Base-by-base conservation (phyloP, 2,888 invertebrate species). In the Leucozona laternaria region DNA sequence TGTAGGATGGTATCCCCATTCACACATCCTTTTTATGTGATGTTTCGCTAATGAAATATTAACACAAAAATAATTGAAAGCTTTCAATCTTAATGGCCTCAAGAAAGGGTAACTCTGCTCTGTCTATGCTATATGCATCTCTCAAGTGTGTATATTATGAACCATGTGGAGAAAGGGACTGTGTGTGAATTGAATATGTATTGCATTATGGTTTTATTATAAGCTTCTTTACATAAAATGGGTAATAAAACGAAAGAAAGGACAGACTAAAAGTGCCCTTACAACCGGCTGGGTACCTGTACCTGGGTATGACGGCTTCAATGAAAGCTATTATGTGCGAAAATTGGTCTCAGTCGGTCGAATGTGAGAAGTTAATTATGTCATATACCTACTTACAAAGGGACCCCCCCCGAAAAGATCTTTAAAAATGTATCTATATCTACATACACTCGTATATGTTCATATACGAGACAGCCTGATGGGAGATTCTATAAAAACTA, bases 21-120 rank as follows among this genome's bases (percentile, higher is more conserved):
- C 31, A 31, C 48, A 71, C 20, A 45, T 73, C 58, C 64, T 78
- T 81, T 83, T 80, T 80, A 71, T 84, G 64, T 34, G 68, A 81
- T 73, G 90, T 91, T 91, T 88, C 88, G 89, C 90, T 91, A 91
- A 91, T 90, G 89, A 91, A 91, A 89, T 90, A 90, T 91, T 91
- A 90, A 91, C 89, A 89, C 90, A 91, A 90, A 90, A 90, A 90
- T 91, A 91, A 91, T 91, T 91, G 91, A 91, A 91, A 91, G 90
- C 91, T 89, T 90, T 89, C 88, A 88, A 88, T 89, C 88, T 85
- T 82, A 82, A 86, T 75, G 82, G 79, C 25, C 20, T 34, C 8
- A 25, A 28, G 68, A 62, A 71, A 50, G 58, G 25, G 40, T 58
- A 31, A 22, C 57, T 28, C 5, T 28, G 25, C 15, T 31, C 6